Evolutionary conservation across 2,888 invertebrate species (phyloP), one percentile per base, ranked within the genome.

Genomic region (Luperina testacea): DNA sequence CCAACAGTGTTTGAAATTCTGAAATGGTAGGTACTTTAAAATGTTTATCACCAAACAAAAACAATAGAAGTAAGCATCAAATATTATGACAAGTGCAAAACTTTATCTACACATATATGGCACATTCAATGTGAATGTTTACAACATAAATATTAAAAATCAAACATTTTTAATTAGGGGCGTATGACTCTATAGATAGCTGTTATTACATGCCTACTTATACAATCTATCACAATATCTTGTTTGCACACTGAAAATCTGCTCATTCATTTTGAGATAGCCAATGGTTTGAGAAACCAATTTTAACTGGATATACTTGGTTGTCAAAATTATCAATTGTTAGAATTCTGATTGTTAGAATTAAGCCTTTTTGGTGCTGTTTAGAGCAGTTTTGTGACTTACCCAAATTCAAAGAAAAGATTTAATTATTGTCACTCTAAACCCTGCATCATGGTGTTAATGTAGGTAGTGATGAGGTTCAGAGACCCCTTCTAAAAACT

Each of bases 131-230:
- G 1, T 48, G 8, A 45, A 67, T 83, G 48, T 77, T 68, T 68
- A 72, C 1, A n/a, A 71, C 61, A 83, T 45, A 70, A 80, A 53
- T 38, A 61, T 53, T 48, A 15, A 53, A 38, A 15, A 17, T 27
- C 27, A 82, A 77, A 61, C 53, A 77, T 63, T n/a, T 61, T 71
- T 63, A 72, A 82, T 78, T 84, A 53, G 8, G 38, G 48, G 24
- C 1, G 0, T 51, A 61, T 85, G 45, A 57, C 51, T 78, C 8
- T 3, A 7, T 42, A 48, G 75, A 78, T 78, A 84, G n/a, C 51
- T 48, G 0, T 20, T 67, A 63, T 65, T 69, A 38, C 68, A 5
- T 51, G 17, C 24, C n/a, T 68, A 64, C 51, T 70, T 69, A 4
- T 8, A n/a, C 9, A 11, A n/a, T 45, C 24, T 65, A 61, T 11